phyloP scores from a whole-genome alignment of 2,888 invertebrate genomes.

The Geophilus truncorum region DNA sequence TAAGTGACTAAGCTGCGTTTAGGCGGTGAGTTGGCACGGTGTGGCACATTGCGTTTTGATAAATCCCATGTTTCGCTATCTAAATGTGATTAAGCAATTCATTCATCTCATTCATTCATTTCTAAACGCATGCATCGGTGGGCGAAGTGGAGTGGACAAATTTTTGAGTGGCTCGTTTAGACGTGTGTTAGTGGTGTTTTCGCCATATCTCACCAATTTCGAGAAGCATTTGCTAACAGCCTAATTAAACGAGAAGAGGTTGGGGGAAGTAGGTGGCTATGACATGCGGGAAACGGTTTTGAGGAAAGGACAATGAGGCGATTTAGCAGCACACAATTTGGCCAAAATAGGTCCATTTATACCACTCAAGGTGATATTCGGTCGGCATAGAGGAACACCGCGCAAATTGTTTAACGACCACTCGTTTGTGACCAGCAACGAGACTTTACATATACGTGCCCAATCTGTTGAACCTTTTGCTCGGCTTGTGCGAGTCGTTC shows the following conservation, averaged over 20 bases:
- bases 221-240: slow-evolving; percentile 21
- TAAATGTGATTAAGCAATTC: neutral
- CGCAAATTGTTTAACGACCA: slow-evolving; percentile 27
- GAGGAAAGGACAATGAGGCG: slow-evolving; percentile 27
- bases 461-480: slow-evolving; percentile 24
- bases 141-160: neutral
- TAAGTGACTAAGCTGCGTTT: neutral
- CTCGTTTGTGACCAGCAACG: slow-evolving; percentile 23
- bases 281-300: slow-evolving; percentile 25
- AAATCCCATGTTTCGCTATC: slow-evolving; percentile 1
- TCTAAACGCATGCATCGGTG: too few relatives aligned
- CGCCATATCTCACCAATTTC: slow-evolving; percentile 11
- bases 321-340: slow-evolving; percentile 27
- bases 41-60: neutral
- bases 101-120: too few relatives aligned
- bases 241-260: slow-evolving; percentile 18
- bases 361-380: slow-evolving; percentile 27
- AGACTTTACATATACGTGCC: slow-evolving; percentile 20
- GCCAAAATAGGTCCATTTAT: slow-evolving; percentile 24
- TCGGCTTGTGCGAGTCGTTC: slow-evolving; percentile 15
- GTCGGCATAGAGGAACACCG: slow-evolving; percentile 25
- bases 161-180: slow-evolving; percentile 14
- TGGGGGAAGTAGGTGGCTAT: slow-evolving; percentile 27
- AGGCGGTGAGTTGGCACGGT: neutral
- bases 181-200: slow-evolving; percentile 10